Evolutionary conservation across 2,888 invertebrate genomes (phyloP).

Genomic region (Osedax frankpressi): DNA sequence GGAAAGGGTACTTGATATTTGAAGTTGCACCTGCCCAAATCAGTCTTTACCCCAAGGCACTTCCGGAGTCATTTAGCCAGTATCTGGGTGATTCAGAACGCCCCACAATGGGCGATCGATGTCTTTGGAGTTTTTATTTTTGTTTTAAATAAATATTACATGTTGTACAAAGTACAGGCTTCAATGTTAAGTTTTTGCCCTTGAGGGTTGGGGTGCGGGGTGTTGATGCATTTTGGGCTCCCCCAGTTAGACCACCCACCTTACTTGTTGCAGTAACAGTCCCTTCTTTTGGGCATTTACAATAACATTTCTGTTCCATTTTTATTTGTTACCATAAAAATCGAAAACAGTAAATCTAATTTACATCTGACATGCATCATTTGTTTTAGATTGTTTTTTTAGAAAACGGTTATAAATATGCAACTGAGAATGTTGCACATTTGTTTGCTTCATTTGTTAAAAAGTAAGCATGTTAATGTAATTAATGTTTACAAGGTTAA

Average conservation of each 20-base stretch:
- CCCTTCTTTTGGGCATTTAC: neutral
- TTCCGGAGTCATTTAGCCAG: conserved; percentile 3
- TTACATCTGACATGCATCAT: neutral
- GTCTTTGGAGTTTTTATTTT: conserved; percentile 1
- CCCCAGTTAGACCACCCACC: neutral
- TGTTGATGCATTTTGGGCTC: neutral
- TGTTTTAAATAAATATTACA: conserved; percentile 8
- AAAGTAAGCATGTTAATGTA: conserved; percentile 8
- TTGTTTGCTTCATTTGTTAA: neutral
- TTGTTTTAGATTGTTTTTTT: neutral
- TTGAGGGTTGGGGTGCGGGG: neutral
- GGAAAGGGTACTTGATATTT: neutral
- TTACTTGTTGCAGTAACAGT: neutral
- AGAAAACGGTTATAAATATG: neutral
- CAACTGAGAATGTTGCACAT: neutral
- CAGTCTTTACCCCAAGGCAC: conserved; percentile 1
- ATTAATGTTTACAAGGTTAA: neutral
- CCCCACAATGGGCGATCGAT: neutral
- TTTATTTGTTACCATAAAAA: neutral
- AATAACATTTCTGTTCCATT: neutral
- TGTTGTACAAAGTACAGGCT: conserved; percentile 3
- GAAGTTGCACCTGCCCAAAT: neutral
- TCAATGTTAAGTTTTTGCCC: neutral
- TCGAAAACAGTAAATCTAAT: neutral
- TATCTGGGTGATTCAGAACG: conserved; percentile 3